Conservation (phyloP, 2,113 vertebrate species). For the Sardina pilchardus region DNA sequence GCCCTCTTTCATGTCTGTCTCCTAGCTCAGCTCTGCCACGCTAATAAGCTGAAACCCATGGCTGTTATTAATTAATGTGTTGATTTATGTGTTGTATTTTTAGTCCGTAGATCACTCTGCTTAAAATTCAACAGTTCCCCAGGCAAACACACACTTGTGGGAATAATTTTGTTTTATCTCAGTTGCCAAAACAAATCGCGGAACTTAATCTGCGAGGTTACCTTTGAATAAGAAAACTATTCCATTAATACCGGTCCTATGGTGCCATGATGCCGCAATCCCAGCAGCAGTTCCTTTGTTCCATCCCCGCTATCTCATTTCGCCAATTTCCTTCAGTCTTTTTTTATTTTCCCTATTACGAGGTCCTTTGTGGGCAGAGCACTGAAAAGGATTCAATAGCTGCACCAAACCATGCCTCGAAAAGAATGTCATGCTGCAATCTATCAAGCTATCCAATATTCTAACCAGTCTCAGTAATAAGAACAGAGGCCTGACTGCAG, state of each 20-base stretch:
- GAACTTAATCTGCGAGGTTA: conserved; percentile 1
- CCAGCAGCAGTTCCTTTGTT: background rate
- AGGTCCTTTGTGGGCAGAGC: background rate
- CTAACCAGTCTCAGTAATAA: background rate
- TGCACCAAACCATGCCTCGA: background rate
- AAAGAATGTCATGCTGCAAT: background rate
- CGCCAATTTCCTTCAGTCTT: background rate
- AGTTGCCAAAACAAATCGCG: background rate
- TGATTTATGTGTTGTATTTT: conserved; percentile 16
- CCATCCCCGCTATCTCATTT: background rate
- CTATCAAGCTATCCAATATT: background rate
- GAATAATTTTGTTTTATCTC: conserved; percentile 14
- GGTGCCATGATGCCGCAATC: background rate
- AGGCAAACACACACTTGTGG: background rate
- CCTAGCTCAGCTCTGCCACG: background rate
- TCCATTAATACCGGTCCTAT: background rate
- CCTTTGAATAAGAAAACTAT: background rate
- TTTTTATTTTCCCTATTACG: background rate
- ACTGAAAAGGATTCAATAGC: background rate
- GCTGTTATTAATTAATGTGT: background rate
- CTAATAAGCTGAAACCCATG: background rate
- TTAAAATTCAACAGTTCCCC: conserved; percentile 17
- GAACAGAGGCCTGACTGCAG: background rate
- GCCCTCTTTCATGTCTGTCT: background rate
- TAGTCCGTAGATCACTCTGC: background rate